phyloP scores from a whole-genome alignment of 2,113 vertebrate species.

The Sturnus vulgaris region DNA sequence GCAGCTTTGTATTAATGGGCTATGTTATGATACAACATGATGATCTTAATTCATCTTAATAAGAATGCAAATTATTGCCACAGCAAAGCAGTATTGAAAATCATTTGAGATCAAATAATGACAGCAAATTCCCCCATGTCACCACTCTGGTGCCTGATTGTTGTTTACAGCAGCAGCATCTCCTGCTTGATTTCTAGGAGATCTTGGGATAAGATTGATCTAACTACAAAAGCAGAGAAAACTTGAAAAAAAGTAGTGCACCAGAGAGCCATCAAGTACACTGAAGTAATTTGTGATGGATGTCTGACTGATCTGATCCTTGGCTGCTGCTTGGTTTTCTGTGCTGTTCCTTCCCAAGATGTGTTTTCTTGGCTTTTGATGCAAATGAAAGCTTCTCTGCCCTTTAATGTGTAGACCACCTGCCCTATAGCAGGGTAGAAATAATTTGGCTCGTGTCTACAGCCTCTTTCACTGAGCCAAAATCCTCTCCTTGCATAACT shows the following conservation, averaged over 20 bases:
- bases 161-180: background rate
- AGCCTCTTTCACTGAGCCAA: background rate
- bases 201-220: background rate
- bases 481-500: background rate
- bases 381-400: background rate
- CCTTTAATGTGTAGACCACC: accelerated
- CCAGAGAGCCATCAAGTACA: background rate
- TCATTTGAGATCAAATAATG: background rate
- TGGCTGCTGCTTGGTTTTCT: background rate
- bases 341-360: background rate
- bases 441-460: background rate
- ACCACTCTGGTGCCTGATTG: background rate
- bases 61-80: background rate
- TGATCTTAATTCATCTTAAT: constrained; percentile 37
- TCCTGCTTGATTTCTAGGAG: background rate
- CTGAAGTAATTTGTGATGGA: background rate
- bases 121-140: background rate
- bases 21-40: background rate
- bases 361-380: background rate
- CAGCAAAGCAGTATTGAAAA: background rate
- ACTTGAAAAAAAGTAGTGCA: background rate
- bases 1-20: background rate
- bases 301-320: background rate
- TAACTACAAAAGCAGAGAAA: background rate
- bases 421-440: background rate